Conservation (phyloP, 2,113 vertebrate species). For the Hypomesus transpacificus region DNA sequence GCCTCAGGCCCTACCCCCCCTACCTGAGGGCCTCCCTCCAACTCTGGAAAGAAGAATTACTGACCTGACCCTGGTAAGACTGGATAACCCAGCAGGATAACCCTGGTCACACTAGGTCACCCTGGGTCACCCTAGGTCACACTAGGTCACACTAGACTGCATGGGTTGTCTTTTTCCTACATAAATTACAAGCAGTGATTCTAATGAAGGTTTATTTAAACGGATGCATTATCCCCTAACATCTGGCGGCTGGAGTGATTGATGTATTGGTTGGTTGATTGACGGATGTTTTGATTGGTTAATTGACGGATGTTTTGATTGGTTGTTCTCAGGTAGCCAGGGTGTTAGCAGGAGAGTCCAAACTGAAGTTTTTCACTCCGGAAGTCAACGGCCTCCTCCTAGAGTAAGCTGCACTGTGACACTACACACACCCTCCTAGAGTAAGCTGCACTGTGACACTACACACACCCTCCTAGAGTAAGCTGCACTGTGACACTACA, state of each 20-base stretch:
- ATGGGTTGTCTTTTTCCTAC: no score
- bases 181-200: not conserved
- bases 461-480: slow-evolving; percentile 78
- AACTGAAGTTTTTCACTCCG: slow-evolving; percentile 86
- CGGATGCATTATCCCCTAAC: no score
- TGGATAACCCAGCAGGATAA: not conserved
- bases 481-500: slow-evolving; percentile 57
- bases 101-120: not conserved
- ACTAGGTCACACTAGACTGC: not conserved
- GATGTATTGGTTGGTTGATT: not conserved
- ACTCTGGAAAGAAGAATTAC: slow-evolving; percentile 77
- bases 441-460: slow-evolving; percentile 72
- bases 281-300: not conserved
- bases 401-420: slow-evolving; percentile 77
- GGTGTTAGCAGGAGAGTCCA: slow-evolving; percentile 82
- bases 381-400: slow-evolving; percentile 86
- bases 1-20: slow-evolving; percentile 22
- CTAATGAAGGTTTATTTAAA: not conserved
- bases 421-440: slow-evolving; percentile 69
- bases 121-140: not conserved
- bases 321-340: slow-evolving; percentile 74
- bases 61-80: slow-evolving; percentile 78
- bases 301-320: not conserved
- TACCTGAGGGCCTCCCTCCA: slow-evolving; percentile 81
- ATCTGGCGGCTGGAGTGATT: not conserved